phyloP scores from a whole-genome alignment of 1,140 invertebrate genomes.

The Lerema accius region DNA sequence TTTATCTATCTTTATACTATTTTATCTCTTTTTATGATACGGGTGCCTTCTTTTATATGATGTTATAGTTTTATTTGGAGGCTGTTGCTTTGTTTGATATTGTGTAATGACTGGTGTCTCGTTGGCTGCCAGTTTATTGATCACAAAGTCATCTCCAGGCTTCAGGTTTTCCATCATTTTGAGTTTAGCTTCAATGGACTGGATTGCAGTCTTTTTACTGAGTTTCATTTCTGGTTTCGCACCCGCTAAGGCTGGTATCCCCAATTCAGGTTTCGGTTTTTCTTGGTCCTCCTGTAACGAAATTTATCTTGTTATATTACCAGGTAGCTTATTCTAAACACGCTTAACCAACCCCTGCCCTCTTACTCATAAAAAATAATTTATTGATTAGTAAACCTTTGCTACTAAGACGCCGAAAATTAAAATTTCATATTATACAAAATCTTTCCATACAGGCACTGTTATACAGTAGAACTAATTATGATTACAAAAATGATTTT shows the following conservation, averaged over 20 bases:
- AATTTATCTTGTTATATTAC: too few species aligned
- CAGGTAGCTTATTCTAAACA: too few species aligned
- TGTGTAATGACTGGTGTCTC: conserved; percentile 87
- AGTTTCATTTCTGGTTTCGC: conserved; percentile 87
- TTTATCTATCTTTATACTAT: neutral
- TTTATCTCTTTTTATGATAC: conserved; percentile 81
- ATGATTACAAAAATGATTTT: too few species aligned
- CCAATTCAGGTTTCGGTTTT: conserved; percentile 88
- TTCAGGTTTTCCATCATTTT: conserved; percentile 89
- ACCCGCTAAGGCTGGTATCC: conserved; percentile 89
- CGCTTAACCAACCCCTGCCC: too few species aligned
- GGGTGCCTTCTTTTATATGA: conserved; percentile 75
- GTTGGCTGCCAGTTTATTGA: conserved; percentile 86
- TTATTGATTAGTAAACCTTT: too few species aligned
- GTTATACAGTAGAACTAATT: too few species aligned
- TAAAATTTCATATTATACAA: too few species aligned
- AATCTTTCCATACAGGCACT: too few species aligned
- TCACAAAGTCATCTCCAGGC: conserved; percentile 87
- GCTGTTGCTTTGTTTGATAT: conserved; percentile 84
- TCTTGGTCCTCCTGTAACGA: conserved; percentile 86
- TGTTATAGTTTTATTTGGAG: conserved; percentile 76
- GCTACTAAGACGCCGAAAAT: too few species aligned
- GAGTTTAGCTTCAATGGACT: conserved; percentile 94
- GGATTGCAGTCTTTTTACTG: conserved; percentile 90
- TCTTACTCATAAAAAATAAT: too few species aligned